Percentiles rank a stretch among this genome's conserved stretches.
phyloP scores from a whole-genome alignment of 92 coral and sea anemone genomes.

The Meandrina meandrites region DNA sequence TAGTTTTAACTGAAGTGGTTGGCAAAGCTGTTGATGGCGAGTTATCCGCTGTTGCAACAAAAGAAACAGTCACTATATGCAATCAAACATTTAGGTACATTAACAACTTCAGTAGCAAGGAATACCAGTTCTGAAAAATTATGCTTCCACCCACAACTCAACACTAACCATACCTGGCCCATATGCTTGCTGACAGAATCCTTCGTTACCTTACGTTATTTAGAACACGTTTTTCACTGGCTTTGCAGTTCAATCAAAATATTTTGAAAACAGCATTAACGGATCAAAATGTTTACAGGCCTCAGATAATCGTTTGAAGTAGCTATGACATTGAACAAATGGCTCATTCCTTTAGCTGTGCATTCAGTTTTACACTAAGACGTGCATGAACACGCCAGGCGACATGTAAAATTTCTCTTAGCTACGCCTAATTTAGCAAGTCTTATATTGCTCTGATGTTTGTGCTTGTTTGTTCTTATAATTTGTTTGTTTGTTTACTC shows the following conservation, averaged over 20 bases:
- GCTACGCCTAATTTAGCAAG: too few relatives aligned
- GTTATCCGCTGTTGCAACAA: slow-evolving; percentile 30
- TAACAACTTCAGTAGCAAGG: neutral
- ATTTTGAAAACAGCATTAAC: too few relatives aligned
- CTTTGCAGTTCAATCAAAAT: neutral
- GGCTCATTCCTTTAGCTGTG: neutral
- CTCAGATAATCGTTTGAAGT: too few relatives aligned
- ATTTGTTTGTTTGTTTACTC: too few relatives aligned
- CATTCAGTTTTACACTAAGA: neutral
- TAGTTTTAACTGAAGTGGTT: slow-evolving; percentile 5
- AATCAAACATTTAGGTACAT: neutral
- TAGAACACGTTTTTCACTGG: too few relatives aligned
- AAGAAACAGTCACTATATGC: neutral
- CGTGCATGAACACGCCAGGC: neutral
- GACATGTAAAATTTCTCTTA: neutral
- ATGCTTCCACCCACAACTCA: neutral
- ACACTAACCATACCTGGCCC: neutral
- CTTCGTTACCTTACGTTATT: too few relatives aligned
- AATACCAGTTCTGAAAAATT: neutral
- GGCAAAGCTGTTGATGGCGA: slow-evolving; percentile 6
- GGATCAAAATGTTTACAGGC: neutral
- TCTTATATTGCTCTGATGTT: too few relatives aligned
- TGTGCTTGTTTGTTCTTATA: too few relatives aligned
- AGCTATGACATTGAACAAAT: neutral
- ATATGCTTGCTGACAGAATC: neutral